Conservation (phyloP, 1,140 invertebrate genomes). For the Orchestia grillus region DNA sequence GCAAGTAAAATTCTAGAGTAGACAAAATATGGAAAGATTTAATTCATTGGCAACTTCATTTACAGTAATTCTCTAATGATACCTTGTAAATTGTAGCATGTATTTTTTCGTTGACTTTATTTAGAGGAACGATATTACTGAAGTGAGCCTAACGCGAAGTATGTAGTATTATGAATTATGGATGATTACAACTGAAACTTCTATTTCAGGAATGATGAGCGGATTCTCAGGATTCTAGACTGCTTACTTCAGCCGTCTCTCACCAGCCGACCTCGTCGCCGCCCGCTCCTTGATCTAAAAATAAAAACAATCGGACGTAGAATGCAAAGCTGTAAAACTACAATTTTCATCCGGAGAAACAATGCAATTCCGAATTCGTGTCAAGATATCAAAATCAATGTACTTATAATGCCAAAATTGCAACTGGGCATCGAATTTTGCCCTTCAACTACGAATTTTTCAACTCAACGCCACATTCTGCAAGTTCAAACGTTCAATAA, state of each 20-base stretch:
- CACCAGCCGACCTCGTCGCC: background rate
- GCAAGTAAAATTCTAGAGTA: too few relatives aligned
- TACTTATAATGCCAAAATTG: background rate
- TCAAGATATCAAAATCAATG: background rate
- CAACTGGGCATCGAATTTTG: background rate
- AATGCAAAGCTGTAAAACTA: background rate
- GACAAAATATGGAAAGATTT: too few relatives aligned
- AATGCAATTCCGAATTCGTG: background rate
- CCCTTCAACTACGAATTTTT: too few relatives aligned
- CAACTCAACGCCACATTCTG: background rate
- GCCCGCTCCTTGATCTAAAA: background rate
- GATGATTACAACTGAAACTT: background rate
- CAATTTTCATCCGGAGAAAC: background rate
- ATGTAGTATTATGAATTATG: background rate
- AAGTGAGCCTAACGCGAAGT: background rate
- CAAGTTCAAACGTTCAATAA: background rate
- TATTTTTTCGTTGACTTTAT: background rate
- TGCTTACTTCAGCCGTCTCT: background rate
- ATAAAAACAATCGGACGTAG: background rate
- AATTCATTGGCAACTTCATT: too few relatives aligned
- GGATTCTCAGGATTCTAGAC: background rate
- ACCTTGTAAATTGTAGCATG: background rate
- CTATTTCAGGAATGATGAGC: slow-evolving; percentile 43
- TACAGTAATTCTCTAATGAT: too few relatives aligned
- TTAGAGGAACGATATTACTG: background rate